Percentiles rank a stretch among this genome's conserved stretches.
Evolutionary conservation across 2,888 invertebrate species (phyloP).

Genomic region (Priocnemis perturbator): DNA sequence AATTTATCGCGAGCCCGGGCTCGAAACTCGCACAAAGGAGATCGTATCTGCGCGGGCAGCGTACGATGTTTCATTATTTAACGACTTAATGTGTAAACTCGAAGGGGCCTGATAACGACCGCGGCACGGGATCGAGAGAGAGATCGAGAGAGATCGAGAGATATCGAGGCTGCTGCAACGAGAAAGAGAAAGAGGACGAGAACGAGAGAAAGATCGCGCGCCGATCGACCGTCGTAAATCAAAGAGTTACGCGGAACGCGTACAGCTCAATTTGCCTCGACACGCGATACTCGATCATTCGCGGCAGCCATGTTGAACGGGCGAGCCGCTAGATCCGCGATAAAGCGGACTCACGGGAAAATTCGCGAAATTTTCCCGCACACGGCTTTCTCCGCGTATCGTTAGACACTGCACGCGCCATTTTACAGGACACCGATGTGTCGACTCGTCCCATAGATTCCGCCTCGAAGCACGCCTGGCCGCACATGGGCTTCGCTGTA

Average conservation of each 20-base stretch:
- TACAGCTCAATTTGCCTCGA: constrained; percentile 7
- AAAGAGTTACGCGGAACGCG: constrained; percentile 3
- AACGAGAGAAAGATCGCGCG: not conserved
- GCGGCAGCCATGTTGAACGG: no score
- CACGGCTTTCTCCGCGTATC: no score
- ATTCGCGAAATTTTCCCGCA: no score
- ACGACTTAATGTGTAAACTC: not conserved
- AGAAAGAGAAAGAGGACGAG: not conserved
- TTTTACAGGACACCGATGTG: no score
- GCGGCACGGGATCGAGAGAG: not conserved
- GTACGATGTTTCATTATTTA: not conserved
- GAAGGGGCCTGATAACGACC: not conserved
- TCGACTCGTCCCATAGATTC: no score
- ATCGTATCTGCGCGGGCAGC: constrained; percentile 14
- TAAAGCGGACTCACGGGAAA: no score
- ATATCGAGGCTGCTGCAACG: not conserved
- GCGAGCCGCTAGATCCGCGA: no score
- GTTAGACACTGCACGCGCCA: no score
- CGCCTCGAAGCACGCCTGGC: no score
- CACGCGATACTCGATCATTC: constrained; percentile 20
- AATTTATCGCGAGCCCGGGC: constrained; percentile 21
- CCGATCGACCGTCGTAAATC: constrained; percentile 5
- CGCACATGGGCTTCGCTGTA: no score
- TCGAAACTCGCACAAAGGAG: constrained; percentile 26
- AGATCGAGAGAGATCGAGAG: not conserved